Evolutionary conservation across 1,140 invertebrate genomes (phyloP), one percentile per base, ranked within the genome.

Genomic region (Acromyrmex heyeri): DNA sequence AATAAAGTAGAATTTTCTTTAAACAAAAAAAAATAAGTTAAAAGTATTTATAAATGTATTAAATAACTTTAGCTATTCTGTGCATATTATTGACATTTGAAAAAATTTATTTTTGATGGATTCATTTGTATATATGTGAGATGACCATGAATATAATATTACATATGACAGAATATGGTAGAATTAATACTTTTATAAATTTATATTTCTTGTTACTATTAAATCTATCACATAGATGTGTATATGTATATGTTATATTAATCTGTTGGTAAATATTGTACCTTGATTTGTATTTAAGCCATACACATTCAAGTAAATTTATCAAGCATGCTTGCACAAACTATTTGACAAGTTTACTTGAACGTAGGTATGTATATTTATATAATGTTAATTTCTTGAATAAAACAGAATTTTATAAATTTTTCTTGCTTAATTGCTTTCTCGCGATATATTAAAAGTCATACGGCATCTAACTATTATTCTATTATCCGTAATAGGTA

Each of bases 401-500:
- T 79, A 53, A 79, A 79, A 65, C 8, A 18, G 4, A 21, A 65
- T 79, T 79, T 79, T 53, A 65, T 79, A 79, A 34, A 65, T 65
- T n/a, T 8, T 4, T 65, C 53, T 62, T 64, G 0, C 5, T 44
- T 12, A n/a, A 79, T 21, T 53, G 16, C 4, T 24, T 8, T 18
- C 16, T 30, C 59, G 2, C 59, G 4, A 10, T 48, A 78, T 76
- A 5, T 34, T 64, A 77, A 77, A 44, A 48, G 30, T 64, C 10
- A 64, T 12, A 57, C 18, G 16, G 1, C 8, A 12, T 14, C 2
- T 16, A 34, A 76, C 16, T 59, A 59, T 34, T 34, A 34, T 38
- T 6, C 34, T 76, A 75, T 53, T n/a, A 30, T 27, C 8, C 24
- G 27, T 14, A 21, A 34, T n/a, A 0, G 24, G 3, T 38, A 18